Conservation (phyloP, 2,797 vertebrate genomes). For the Epinephelus coioides region DNA sequence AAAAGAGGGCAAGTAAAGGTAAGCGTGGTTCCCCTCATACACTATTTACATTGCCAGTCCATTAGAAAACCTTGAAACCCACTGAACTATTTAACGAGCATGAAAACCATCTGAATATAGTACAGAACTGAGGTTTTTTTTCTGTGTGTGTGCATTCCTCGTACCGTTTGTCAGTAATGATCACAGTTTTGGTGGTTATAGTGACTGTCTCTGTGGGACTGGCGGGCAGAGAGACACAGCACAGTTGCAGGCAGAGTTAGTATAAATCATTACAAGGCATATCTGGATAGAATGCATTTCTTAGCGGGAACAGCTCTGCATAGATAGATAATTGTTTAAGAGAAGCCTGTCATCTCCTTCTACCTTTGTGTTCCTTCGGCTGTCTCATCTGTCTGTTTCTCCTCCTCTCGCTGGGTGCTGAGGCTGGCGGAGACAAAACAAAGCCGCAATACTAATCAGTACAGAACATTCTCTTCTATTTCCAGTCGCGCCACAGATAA, state of each 20-base stretch:
- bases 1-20: constrained; percentile 71
- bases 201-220: constrained; percentile 74
- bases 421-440: constrained; percentile 75
- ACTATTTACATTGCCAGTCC: constrained; percentile 72
- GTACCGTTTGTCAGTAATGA: constrained; percentile 70
- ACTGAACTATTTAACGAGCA: constrained; percentile 67
- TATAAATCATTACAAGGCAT: constrained; percentile 62
- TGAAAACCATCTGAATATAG: constrained; percentile 62
- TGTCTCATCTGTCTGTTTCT: constrained; percentile 70
- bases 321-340: constrained; percentile 73
- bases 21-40: constrained; percentile 72
- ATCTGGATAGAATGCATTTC: constrained; percentile 59
- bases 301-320: constrained; percentile 56
- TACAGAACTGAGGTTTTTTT: constrained; percentile 24
- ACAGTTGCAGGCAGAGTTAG: constrained; percentile 57
- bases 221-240: constrained; percentile 43
- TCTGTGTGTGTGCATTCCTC: constrained; percentile 18
- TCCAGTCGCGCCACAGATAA: constrained; percentile 59
- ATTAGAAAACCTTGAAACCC: constrained; percentile 64
- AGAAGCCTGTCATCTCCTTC: constrained; percentile 69
- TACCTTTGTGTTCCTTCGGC: constrained; percentile 78
- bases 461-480: constrained; percentile 71
- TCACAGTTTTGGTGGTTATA: constrained; percentile 71
- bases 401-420: constrained; percentile 59
- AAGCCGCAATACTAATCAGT: constrained; percentile 77